Evolutionary conservation across 2,888 invertebrate genomes (phyloP).

Genomic region (Erebia palarica): DNA sequence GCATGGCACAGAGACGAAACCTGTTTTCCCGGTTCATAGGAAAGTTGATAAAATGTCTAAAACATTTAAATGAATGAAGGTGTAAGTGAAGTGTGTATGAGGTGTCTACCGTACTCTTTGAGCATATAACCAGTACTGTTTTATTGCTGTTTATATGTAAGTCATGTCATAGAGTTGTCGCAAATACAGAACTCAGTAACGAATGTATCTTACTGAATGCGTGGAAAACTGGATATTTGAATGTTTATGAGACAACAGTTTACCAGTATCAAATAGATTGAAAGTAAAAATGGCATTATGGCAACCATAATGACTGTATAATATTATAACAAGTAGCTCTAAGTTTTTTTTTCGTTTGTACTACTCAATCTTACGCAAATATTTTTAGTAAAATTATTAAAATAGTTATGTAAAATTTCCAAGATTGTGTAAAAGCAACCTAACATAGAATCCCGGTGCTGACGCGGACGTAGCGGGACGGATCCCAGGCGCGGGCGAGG

Average conservation of each 20-base stretch:
- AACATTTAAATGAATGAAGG: conserved; percentile 20
- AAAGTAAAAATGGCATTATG: too few species aligned
- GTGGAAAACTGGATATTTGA: neutral
- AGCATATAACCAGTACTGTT: neutral
- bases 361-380: too few species aligned
- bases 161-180: neutral
- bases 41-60: conserved; percentile 15
- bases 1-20: conserved; percentile 10
- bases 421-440: neutral
- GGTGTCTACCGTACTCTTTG: neutral
- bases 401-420: neutral
- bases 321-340: too few species aligned
- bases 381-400: too few species aligned
- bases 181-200: neutral
- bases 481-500: conserved; percentile 37
- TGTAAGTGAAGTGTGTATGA: conserved; percentile 2
- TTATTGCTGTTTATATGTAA: conserved; percentile 3
- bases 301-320: too few species aligned
- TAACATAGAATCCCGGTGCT: conserved; percentile 20
- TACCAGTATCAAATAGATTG: too few species aligned
- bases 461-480: conserved; percentile 54
- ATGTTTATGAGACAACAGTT: too few species aligned
- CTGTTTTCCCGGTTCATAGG: conserved; percentile 14
- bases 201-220: neutral
- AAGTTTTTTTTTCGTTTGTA: too few species aligned